phyloP scores from a whole-genome alignment of 2,113 vertebrate genomes.

The Pomatorhinus ruficollis region DNA sequence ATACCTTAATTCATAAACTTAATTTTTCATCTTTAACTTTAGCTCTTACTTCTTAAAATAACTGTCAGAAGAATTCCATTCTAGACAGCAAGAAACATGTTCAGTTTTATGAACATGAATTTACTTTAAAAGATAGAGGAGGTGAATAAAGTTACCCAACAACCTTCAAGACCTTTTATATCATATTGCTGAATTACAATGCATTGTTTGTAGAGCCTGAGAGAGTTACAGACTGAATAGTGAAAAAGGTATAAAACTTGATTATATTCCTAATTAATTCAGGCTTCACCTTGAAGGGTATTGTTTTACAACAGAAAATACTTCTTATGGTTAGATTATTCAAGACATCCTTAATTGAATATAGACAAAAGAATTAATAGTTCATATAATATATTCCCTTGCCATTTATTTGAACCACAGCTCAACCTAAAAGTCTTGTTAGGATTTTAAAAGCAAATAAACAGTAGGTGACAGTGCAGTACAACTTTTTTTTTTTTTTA shows the following conservation, averaged over 20 bases:
- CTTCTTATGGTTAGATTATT: background rate
- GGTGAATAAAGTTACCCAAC: background rate
- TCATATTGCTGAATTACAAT: background rate
- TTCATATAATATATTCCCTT: background rate
- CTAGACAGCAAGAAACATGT: background rate
- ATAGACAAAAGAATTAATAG: background rate
- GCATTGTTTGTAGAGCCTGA: background rate
- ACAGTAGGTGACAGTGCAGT: background rate
- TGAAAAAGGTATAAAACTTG: background rate
- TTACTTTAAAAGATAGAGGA: background rate
- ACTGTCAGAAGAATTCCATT: background rate
- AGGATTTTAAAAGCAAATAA: background rate
- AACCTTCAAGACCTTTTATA: background rate
- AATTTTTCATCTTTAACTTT: background rate
- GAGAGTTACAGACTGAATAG: background rate
- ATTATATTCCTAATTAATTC: background rate
- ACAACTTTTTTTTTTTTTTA: background rate
- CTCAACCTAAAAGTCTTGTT: background rate
- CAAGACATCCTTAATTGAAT: background rate
- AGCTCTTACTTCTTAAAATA: background rate
- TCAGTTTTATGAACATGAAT: background rate
- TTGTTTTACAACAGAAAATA: background rate
- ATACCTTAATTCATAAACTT: background rate
- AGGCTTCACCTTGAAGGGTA: background rate
- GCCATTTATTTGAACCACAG: background rate